These are phyloP conservation scores for Python bivittatus DNA, from an alignment of 2,113 vertebrate species.

Conservation along the genomic window DNA sequence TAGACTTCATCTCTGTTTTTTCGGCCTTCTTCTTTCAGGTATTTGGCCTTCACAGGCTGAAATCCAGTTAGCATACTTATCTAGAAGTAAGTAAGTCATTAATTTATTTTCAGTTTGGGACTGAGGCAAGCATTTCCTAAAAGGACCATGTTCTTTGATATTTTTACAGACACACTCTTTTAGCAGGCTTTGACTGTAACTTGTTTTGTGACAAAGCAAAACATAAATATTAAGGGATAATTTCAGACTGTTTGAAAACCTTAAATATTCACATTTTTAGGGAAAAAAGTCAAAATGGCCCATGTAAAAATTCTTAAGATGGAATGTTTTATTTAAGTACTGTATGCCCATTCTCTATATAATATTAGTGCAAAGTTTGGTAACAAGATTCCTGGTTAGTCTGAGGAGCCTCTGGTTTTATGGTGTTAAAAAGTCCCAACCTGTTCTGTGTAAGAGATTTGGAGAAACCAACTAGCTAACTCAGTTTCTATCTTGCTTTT, in stretches of 20 bases:
- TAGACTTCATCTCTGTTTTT: not conserved
- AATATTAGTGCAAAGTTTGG: not conserved
- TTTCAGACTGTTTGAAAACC: not conserved
- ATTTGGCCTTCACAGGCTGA: not conserved
- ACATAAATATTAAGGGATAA: not conserved
- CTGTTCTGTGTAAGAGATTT: not conserved
- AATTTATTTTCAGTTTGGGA: not conserved
- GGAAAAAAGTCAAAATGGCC: not conserved
- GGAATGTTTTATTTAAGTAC: not conserved
- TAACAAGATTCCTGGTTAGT: not conserved
- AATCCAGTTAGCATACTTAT: not conserved
- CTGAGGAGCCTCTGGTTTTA: not conserved
- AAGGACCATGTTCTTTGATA: not conserved
- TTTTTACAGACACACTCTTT: not conserved
- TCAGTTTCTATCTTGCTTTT: not conserved
- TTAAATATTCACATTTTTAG: not conserved
- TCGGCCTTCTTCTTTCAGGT: not conserved
- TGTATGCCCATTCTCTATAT: not conserved
- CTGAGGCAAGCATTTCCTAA: not conserved
- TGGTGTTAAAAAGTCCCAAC: not conserved
- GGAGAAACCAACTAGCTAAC: not conserved
- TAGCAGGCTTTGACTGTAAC: not conserved
- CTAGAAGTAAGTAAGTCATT: not conserved
- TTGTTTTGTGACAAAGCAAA: not conserved
- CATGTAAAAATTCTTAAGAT: not conserved